These are phyloP conservation scores for Yasuhikotakia modesta DNA, from an alignment of 2,797 vertebrate genomes.

Conservation along the genomic window DNA sequence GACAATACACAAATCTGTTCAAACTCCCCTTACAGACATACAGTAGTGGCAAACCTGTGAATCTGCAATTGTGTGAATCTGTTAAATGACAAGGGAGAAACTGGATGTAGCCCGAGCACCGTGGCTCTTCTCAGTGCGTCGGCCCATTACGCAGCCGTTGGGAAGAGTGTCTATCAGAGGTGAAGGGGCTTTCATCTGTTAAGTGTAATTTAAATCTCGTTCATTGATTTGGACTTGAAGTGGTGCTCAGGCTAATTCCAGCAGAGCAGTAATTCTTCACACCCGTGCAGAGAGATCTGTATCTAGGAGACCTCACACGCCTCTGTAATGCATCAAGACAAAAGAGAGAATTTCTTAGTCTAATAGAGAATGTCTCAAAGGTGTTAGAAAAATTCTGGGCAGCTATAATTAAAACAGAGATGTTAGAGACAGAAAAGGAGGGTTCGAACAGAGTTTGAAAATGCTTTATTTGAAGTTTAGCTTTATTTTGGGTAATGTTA, in stretches of 20 bases:
- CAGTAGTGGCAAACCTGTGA: background rate
- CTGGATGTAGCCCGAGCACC: background rate
- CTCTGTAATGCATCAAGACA: constrained; percentile 17
- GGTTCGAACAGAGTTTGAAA: background rate
- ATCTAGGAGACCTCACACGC: constrained; percentile 6
- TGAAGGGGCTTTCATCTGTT: constrained; percentile 65
- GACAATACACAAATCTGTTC: background rate
- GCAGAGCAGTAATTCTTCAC: constrained; percentile 55
- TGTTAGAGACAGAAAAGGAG: background rate
- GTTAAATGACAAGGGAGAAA: background rate
- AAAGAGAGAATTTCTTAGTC: background rate
- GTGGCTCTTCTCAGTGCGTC: constrained; percentile 11
- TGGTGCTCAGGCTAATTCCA: constrained; percentile 67
- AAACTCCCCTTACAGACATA: background rate
- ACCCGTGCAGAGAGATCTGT: constrained; percentile 23
- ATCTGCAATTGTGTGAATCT: background rate
- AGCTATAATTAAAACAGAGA: background rate
- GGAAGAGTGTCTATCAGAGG: constrained; percentile 63
- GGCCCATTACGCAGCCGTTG: constrained; percentile 44
- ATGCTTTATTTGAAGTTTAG: background rate
- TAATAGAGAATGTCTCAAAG: constrained; percentile 19
- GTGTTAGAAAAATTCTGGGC: background rate
- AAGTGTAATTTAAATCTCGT: constrained; percentile 65
- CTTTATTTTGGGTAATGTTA: background rate
- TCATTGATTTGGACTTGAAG: constrained; percentile 67